Percentiles rank a stretch among this genome's conserved stretches.
Conservation (phyloP, 2,797 vertebrate species). For the Cyclura pinguis region DNA sequence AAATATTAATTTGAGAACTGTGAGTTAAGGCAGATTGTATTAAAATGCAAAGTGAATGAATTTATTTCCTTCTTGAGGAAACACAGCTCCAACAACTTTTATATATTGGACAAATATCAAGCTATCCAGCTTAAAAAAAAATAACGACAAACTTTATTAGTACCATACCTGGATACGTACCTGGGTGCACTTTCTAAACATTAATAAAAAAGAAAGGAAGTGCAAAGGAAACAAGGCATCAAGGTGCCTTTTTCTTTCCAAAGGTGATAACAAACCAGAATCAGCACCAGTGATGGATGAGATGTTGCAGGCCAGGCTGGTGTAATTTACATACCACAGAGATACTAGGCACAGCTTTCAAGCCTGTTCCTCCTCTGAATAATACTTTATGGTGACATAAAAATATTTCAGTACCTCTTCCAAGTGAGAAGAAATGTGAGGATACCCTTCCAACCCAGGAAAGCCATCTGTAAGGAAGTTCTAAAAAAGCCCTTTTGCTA, state of each 20-base stretch:
- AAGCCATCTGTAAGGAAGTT: constrained; percentile 35
- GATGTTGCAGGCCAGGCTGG: constrained; percentile 35
- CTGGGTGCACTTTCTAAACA: not conserved
- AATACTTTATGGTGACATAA: constrained; percentile 56
- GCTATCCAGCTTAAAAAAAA: not conserved
- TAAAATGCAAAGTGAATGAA: not conserved
- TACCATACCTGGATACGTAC: not conserved
- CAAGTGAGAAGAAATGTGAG: not conserved
- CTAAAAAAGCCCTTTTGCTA: not conserved
- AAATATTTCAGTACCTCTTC: constrained; percentile 56
- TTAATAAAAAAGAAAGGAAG: not conserved
- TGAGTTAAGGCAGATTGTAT: not conserved
- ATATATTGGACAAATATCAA: not conserved
- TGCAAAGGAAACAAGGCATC: constrained; percentile 52
- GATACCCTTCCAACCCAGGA: not conserved
- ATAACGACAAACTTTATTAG: not conserved
- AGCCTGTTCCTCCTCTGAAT: constrained; percentile 60
- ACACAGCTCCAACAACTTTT: not conserved
- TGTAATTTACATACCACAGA: constrained; percentile 69
- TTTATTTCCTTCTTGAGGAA: not conserved
- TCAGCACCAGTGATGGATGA: constrained; percentile 66
- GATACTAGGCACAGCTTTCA: constrained; percentile 46
- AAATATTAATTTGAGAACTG: not conserved
- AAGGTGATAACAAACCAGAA: constrained; percentile 64
- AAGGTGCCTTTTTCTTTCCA: constrained; percentile 68